A percentile compares a stretch with the other conserved stretches of the same genome.
These are phyloP conservation scores for Cataglyphis altisquamis DNA, from an alignment of 2,888 invertebrate species.

Conservation along the genomic window DNA sequence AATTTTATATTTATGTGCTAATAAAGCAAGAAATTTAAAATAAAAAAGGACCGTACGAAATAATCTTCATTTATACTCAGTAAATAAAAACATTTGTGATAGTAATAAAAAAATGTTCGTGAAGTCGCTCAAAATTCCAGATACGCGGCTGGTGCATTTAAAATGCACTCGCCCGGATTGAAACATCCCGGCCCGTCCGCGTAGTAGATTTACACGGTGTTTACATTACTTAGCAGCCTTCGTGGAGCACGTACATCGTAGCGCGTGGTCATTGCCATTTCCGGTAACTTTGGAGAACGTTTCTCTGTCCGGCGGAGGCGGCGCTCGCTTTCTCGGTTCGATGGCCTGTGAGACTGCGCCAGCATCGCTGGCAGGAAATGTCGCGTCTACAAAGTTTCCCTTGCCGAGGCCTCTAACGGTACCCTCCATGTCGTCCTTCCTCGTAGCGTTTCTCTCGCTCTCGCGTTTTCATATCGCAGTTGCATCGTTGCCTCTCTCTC, in stretches of 20 bases:
- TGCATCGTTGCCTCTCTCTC: slow-evolving; percentile 42
- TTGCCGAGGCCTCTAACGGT: slow-evolving; percentile 58
- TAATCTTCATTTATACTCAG: background rate
- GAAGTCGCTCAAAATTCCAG: background rate
- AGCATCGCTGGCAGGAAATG: slow-evolving; percentile 79
- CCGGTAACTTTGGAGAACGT: slow-evolving; percentile 62
- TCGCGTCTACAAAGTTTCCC: slow-evolving; percentile 82
- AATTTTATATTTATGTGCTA: background rate
- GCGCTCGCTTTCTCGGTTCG: slow-evolving; percentile 49
- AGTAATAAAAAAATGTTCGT: background rate
- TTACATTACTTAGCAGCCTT: slow-evolving; percentile 81
- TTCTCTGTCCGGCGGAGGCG: slow-evolving; percentile 44
- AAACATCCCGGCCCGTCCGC: slow-evolving; percentile 50
- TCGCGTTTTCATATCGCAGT: slow-evolving; percentile 32
- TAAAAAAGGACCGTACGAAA: background rate
- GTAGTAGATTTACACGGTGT: slow-evolving; percentile 79
- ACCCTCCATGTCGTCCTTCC: slow-evolving; percentile 55
- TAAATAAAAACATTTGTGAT: background rate
- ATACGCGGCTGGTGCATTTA: slow-evolving; percentile 13
- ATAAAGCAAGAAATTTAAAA: background rate
- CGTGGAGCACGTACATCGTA: slow-evolving; percentile 54
- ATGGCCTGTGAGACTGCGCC: slow-evolving; percentile 59
- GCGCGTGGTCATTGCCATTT: slow-evolving; percentile 45
- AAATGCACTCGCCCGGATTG: slow-evolving; percentile 54
- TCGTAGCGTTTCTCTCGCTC: slow-evolving; percentile 35